Percentiles rank a stretch among this genome's conserved stretches.
phyloP scores from a whole-genome alignment of 2,113 vertebrate genomes.

The Aramus guarauna region DNA sequence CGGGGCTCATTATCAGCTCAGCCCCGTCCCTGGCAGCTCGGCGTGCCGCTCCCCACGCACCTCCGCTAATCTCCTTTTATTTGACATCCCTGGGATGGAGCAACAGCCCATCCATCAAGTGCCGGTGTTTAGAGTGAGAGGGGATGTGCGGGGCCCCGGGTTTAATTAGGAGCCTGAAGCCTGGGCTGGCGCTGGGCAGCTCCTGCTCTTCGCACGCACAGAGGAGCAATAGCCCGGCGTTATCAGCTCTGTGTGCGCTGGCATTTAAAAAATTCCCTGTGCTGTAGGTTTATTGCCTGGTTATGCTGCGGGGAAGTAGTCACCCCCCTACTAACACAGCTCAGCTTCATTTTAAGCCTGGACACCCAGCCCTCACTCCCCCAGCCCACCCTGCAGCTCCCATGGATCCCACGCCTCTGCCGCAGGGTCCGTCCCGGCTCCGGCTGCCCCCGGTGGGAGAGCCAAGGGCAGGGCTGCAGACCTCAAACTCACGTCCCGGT shows the following conservation, averaged over 20 bases:
- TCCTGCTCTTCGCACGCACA: background rate
- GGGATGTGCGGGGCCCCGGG: background rate
- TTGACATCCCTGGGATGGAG: background rate
- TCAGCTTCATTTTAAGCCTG: background rate
- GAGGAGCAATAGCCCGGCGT: background rate
- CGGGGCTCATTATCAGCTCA: background rate
- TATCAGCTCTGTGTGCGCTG: background rate
- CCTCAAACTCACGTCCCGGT: accelerated
- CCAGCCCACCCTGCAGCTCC: background rate
- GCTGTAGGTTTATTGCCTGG: background rate
- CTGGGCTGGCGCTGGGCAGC: background rate
- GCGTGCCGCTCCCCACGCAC: background rate
- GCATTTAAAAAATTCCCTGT: background rate
- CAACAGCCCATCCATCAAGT: background rate
- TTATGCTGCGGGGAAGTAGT: background rate
- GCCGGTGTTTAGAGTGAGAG: background rate
- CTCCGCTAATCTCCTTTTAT: background rate
- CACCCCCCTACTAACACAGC: background rate
- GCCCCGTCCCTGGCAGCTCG: background rate
- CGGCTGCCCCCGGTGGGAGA: background rate
- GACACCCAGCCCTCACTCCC: background rate
- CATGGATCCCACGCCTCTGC: background rate
- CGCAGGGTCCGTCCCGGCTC: background rate
- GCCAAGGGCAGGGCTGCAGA: background rate
- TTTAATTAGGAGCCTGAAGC: background rate